These are phyloP conservation scores for Heliconius congener DNA, from an alignment of 1,140 invertebrate genomes.

Conservation along the genomic window DNA sequence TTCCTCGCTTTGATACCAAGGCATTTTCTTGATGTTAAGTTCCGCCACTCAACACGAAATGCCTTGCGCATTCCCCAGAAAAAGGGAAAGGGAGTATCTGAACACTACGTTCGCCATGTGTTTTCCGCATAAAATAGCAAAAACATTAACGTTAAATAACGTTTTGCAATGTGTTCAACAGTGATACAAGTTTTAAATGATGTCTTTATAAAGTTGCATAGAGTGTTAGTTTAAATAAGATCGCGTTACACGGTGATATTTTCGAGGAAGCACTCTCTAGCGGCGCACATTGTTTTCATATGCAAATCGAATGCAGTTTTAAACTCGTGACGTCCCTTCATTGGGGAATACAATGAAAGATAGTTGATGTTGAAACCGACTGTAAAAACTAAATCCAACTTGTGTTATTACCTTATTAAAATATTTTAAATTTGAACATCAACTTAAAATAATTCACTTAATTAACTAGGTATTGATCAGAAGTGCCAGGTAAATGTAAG, in stretches of 20 bases:
- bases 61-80: no score
- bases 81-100: no score
- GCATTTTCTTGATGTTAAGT: no score
- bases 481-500: no score
- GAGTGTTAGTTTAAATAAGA: constrained; percentile 62
- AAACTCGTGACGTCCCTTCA: constrained; percentile 26
- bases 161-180: constrained; percentile 16
- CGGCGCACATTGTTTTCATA: constrained; percentile 53
- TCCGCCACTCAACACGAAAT: no score
- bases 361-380: background rate
- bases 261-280: constrained; percentile 54
- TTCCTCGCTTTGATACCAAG: no score
- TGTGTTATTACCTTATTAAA: background rate
- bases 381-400: background rate
- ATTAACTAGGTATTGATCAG: no score
- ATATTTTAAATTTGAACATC: no score
- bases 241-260: constrained; percentile 55
- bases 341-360: constrained; percentile 11
- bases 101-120: no score
- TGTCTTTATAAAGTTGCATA: constrained; percentile 59
- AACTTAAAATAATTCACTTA: no score
- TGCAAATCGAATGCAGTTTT: constrained; percentile 53
- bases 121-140: background rate
- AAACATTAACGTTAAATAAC: constrained; percentile 23
- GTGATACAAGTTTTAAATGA: constrained; percentile 46